Base-by-base conservation (phyloP, 2,888 invertebrate genomes). In the Calameuta pallipes region DNA sequence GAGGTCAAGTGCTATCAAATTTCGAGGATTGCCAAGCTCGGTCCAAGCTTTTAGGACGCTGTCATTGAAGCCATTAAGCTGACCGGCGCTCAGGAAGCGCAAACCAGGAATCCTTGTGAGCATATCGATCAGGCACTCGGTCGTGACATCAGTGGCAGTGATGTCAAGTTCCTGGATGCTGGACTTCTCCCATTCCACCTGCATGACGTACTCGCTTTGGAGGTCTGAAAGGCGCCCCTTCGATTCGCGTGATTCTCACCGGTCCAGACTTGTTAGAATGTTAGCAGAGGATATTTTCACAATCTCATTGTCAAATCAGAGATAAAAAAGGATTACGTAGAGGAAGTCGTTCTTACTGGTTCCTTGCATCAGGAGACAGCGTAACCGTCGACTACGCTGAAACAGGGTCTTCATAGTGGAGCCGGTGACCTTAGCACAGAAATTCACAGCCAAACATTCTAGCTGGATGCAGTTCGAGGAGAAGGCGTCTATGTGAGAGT, bases 121-220 rank as follows among this genome's bases (percentile, higher is more conserved):
- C 94, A 99, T 96, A 91, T 98, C 98, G 80, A 97, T 96, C 71
- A 99, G 94, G 83, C 98, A 97, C 89, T 99, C 99, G 0, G 98
- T 95, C 2, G 97, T 96, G 79, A 99, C 92, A 92, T 99, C 99
- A 0, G 99, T 99, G 1, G 98, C 99, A 0, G 98, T 98, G 78
- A 99, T 96, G 89, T 99, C 99, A 84, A 99, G 91, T 92, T 99
- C 99, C 90, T 97, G 97, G 78, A 99, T 92, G 0, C 95, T 95
- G 1, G 98, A 97, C 91, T 98, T 98, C 91, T 99, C 99, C 99
- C 99, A 99, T 88, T 99, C 99, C 12, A 98, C 98, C 89, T 96
- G 96, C 96, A 97, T 97, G 80, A 99, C 96, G 91, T 97, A 94
- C 85, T 98, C 97, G 84, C 98, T 98, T 89, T 96, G 96, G 12